phyloP scores from a whole-genome alignment of 2,797 vertebrate genomes.

The Argyrosomus regius region DNA sequence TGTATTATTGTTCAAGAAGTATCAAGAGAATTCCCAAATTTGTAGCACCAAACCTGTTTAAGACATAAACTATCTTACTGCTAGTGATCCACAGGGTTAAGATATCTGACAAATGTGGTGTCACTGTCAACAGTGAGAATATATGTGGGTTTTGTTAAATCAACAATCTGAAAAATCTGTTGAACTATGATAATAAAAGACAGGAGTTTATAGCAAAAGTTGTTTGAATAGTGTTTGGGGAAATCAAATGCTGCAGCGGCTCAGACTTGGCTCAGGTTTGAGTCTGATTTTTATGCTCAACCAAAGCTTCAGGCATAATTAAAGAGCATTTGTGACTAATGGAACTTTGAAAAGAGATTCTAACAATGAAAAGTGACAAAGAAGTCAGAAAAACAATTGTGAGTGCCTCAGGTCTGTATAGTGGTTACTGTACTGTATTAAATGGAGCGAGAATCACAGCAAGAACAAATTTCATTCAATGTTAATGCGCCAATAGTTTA shows the following conservation, averaged over 20 bases:
- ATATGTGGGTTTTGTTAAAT: background rate
- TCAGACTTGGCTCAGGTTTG: conserved; percentile 2
- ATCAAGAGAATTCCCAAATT: background rate
- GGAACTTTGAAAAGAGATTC: conserved; percentile 9
- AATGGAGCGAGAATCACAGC: conserved; percentile 37
- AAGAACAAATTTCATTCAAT: conserved; percentile 56
- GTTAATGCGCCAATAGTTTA: conserved; percentile 44
- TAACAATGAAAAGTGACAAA: conserved; percentile 8
- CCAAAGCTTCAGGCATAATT: background rate
- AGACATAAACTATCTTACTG: background rate
- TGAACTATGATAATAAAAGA: background rate
- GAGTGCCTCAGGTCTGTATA: conserved; percentile 15
- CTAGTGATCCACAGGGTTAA: background rate
- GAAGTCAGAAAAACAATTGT: conserved; percentile 18
- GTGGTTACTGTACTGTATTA: conserved; percentile 8
- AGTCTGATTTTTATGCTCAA: background rate
- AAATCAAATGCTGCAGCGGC: background rate
- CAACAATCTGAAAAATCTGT: background rate
- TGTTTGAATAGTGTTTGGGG: background rate
- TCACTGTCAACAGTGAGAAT: background rate
- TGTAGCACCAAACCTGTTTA: background rate
- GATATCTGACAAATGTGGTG: background rate
- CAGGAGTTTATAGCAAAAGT: background rate
- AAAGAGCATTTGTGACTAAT: background rate
- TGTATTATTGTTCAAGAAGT: background rate